Percentiles rank a stretch among this genome's conserved stretches.
These are phyloP conservation scores for Rhingia rostrata DNA, from an alignment of 2,888 invertebrate species.

Conservation along the genomic window DNA sequence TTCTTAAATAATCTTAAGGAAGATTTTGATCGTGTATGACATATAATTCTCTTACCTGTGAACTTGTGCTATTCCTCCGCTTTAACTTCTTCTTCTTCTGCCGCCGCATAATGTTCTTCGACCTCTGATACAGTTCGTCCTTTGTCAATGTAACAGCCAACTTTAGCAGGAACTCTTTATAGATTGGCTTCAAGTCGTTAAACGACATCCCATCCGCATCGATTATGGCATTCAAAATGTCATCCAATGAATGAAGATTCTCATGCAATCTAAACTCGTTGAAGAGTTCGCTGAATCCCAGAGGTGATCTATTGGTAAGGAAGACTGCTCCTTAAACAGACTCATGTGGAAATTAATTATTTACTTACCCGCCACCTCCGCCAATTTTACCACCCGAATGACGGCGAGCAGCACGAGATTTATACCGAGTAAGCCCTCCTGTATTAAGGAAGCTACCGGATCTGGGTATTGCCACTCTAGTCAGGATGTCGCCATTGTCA, in stretches of 20 bases:
- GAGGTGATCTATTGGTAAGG: slow-evolving; percentile 87
- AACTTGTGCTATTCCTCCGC: slow-evolving; percentile 83
- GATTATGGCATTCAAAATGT: slow-evolving; percentile 93
- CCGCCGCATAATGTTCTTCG: slow-evolving; percentile 94
- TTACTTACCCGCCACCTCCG: slow-evolving; percentile 81
- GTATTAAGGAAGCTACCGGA: slow-evolving; percentile 93
- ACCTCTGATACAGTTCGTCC: slow-evolving; percentile 94
- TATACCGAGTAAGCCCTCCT: slow-evolving; percentile 89
- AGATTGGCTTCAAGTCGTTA: slow-evolving; percentile 95
- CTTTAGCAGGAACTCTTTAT: slow-evolving; percentile 94
- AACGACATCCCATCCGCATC: slow-evolving; percentile 96
- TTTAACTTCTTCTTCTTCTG: slow-evolving; percentile 89
- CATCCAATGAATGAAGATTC: slow-evolving; percentile 93
- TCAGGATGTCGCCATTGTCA: slow-evolving; percentile 90
- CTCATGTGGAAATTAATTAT: background rate
- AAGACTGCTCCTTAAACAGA: slow-evolving; percentile 42
- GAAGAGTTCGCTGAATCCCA: slow-evolving; percentile 93
- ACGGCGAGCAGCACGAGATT: slow-evolving; percentile 84
- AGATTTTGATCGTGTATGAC: background rate
- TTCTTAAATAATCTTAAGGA: too few species aligned
- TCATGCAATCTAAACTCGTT: slow-evolving; percentile 94
- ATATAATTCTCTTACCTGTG: slow-evolving; percentile 40
- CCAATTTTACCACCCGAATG: slow-evolving; percentile 83
- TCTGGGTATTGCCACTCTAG: slow-evolving; percentile 93
- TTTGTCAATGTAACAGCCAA: slow-evolving; percentile 94